Conservation (phyloP, 2,888 invertebrate species). For the Gandaritis pyraliata region DNA sequence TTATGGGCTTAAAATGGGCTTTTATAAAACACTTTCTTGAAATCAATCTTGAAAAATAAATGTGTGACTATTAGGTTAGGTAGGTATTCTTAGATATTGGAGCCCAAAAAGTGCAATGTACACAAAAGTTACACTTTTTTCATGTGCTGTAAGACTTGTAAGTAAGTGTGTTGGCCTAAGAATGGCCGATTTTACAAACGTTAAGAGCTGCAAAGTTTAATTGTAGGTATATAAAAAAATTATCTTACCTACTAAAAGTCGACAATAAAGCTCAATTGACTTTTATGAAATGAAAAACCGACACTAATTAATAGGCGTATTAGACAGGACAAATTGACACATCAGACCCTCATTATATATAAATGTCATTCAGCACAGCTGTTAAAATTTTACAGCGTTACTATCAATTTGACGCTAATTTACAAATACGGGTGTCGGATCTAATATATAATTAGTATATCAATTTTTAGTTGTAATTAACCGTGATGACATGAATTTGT, state of each 20-base stretch:
- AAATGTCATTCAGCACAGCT: conserved; percentile 25
- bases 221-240: too few species aligned
- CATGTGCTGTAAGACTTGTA: too few species aligned
- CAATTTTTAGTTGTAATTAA: conserved; percentile 6
- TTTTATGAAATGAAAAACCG: conserved; percentile 14
- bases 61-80: too few species aligned
- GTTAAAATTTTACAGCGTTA: conserved; percentile 27
- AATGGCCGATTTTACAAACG: too few species aligned
- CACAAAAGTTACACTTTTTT: too few species aligned
- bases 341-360: conserved; percentile 29
- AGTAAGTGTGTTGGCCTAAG: too few species aligned
- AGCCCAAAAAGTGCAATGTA: too few species aligned
- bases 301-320: conserved; percentile 27
- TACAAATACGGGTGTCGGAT: conserved; percentile 25
- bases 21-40: conserved; percentile 2
- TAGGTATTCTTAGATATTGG: too few species aligned
- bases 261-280: conserved; percentile 9
- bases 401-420: conserved; percentile 26
- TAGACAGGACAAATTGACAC: conserved; percentile 31
- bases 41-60: neutral
- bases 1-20: conserved; percentile 19
- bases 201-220: too few species aligned
- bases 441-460: conserved; percentile 18
- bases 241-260: too few species aligned
- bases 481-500: neutral